Evolutionary conservation across 2,888 invertebrate species (phyloP), one percentile per base, ranked within the genome.

Genomic region (Marasmarcha lunaedactyla): DNA sequence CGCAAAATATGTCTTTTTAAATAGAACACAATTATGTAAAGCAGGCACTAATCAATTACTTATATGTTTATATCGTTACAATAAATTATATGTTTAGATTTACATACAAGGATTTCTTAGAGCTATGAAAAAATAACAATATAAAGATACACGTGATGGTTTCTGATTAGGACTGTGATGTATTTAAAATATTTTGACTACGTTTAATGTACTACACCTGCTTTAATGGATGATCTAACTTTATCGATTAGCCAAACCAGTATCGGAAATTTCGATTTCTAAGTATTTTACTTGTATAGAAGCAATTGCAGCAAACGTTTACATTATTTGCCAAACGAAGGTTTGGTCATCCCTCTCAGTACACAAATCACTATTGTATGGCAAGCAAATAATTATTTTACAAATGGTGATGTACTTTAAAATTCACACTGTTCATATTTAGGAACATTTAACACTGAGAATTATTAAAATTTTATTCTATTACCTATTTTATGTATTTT

Each of bases 381-480:
- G 81, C 81, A 81, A 81, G 81, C 78, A 66, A 69, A 66, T 58
- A 61, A 59, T n/a, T 60, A 54, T 53, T 52, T 44, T 46, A 43
- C 51, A 55, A 53, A 12, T 43, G 56, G 59, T 46, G 48, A 66
- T 55, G 56, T 63, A 55, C 67, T 57, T 61, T 70, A 71, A 70
- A 68, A 65, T 66, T 70, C 68, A 69, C 71, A 69, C 60, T 71
- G 71, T 71, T 77, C 62, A 69, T 78, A 76, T 81, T 78, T 81
- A 81, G 81, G 81, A 81, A 81, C 81, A 78, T 81, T 77, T 69
- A 79, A 81, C 79, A 81, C 68, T 77, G 77, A 78, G 77, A 78
- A 70, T 72, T 73, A 71, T 71, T 71, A 67, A 71, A 69, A 64
- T 65, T 67, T 69, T 63, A 67, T 59, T 62, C 67, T 77, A 71